phyloP scores from a whole-genome alignment of 2,888 invertebrate genomes.

The Sphaerophoria rueppellii region DNA sequence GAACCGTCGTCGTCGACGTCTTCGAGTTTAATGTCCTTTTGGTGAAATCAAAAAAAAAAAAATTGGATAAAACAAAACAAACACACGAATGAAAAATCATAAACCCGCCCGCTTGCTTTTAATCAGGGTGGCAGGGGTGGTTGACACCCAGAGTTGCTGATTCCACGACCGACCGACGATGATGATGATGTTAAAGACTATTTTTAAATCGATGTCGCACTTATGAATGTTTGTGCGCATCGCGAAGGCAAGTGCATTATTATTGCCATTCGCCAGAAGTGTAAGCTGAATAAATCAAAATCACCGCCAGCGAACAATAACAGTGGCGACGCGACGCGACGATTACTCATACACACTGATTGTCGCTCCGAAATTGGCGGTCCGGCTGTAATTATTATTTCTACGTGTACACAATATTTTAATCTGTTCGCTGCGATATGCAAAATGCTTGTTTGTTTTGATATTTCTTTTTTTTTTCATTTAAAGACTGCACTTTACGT shows the following conservation, averaged over 20 bases:
- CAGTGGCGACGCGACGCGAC: not conserved
- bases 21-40: no score
- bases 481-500: constrained; percentile 48
- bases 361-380: constrained; percentile 65
- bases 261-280: constrained; percentile 29
- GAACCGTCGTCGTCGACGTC: no score
- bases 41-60: no score
- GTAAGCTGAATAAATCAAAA: constrained; percentile 65
- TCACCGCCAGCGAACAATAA: constrained; percentile 28
- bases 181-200: constrained; percentile 63
- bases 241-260: constrained; percentile 50
- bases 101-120: no score
- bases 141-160: no score
- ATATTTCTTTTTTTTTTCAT: constrained; percentile 4
- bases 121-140: no score
- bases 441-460: constrained; percentile 33
- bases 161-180: no score
- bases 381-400: constrained; percentile 65
- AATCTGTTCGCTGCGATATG: constrained; percentile 19
- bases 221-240: constrained; percentile 45
- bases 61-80: no score
- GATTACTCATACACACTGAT: constrained; percentile 62
- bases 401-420: constrained; percentile 51
- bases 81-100: no score
- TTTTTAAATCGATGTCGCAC: constrained; percentile 55